Evolutionary conservation across 1,140 invertebrate genomes (phyloP), one percentile per base, ranked within the genome.

Genomic region (Plectrocnemia conspersa): DNA sequence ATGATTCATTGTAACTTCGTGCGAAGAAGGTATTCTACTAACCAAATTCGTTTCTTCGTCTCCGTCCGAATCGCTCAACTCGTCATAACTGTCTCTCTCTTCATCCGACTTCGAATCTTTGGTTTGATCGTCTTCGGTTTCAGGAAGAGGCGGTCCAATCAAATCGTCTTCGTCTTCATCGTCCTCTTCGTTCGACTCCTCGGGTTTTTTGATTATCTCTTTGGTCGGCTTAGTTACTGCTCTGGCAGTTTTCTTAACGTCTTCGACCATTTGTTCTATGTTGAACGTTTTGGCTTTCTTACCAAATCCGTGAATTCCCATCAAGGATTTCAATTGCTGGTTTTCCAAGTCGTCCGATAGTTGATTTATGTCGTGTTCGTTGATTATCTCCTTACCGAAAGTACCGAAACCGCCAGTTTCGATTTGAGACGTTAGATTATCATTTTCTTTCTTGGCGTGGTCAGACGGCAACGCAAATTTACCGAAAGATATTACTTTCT

Each of bases 1-100:
- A 74, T 97, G 93, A 33, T 77, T 80, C 77, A 97, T 84, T 59
- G 82, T 74, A 53, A 74, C 83, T 72, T 95, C 86, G 67, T 91
- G 82, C 29, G 77, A 82, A 44, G 83, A 80, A 1, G 93, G 93
- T 62, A 97, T 88, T 58, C 75, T 79, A 22, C 78, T 78, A n/a
- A 70, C 67, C 11, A 79, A 59, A 23, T 63, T 68, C 15, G 72
- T 56, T 27, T 81, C 78, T n/a, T 72, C 67, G 25, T 81, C 77
- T 57, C 77, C 74, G 56, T 79, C 77, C 42, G 77, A 76, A 25
- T 73, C 73, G 64, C 77, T 77, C 23, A 81, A 59, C 24, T 76
- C 74, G 67, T 75, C 69, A 62, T 73, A 73, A 57, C 74, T 76
- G 45, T 76, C 78, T 33, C 70, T 63, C 27, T 64, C 78, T 40